Evolutionary conservation across 1,140 invertebrate genomes (phyloP).

Genomic region (Drosophila pruinosa): DNA sequence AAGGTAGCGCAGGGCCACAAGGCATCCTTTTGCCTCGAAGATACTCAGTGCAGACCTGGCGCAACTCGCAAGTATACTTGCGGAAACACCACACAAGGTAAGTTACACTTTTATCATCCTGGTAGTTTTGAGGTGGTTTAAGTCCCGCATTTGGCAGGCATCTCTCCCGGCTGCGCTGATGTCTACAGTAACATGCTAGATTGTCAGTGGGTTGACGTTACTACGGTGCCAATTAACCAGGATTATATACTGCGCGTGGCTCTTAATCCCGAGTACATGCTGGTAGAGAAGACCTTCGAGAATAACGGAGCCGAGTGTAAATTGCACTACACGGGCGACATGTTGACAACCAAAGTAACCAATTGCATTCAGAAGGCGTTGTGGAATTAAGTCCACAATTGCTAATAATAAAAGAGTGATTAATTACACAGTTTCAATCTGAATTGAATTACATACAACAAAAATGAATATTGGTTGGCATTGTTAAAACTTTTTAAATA

Average conservation of each 20-base stretch:
- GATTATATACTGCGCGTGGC: constrained; percentile 93
- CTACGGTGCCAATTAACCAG: constrained; percentile 91
- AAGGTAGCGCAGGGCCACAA: constrained; percentile 97
- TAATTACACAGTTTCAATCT: no score
- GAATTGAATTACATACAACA: no score
- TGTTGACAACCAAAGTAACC: constrained; percentile 88
- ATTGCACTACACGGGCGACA: constrained; percentile 87
- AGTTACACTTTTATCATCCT: background rate
- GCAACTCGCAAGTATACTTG: constrained; percentile 91
- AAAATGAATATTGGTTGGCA: no score
- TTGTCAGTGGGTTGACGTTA: constrained; percentile 98
- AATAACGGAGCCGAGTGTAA: constrained; percentile 95
- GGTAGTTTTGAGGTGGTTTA: background rate
- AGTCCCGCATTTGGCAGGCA: constrained; percentile 84
- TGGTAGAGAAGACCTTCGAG: constrained; percentile 94
- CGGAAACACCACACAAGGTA: constrained; percentile 93
- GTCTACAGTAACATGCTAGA: constrained; percentile 96
- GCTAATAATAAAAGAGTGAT: constrained; percentile 5
- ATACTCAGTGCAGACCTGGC: constrained; percentile 92
- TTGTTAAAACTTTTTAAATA: no score
- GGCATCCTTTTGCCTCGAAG: constrained; percentile 98
- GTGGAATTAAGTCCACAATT: constrained; percentile 62
- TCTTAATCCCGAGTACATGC: constrained; percentile 89
- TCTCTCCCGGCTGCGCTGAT: constrained; percentile 96
- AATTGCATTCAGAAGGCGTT: constrained; percentile 89